phyloP scores from a whole-genome alignment of 2,888 invertebrate species.

The Melanophora roralis region DNA sequence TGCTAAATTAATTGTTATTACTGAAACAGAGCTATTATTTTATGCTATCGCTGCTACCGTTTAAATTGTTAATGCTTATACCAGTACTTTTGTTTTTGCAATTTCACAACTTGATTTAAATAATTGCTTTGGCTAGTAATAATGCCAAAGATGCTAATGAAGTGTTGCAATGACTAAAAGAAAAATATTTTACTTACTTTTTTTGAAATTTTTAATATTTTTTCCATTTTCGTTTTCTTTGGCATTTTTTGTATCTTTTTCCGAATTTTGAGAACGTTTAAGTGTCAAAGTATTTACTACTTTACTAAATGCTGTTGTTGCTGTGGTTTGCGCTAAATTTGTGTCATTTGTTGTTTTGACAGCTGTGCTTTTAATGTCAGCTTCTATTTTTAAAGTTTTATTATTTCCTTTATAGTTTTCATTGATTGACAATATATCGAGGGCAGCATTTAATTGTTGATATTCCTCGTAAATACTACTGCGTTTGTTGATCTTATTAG shows the following conservation, averaged over 20 bases:
- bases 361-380: background rate
- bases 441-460: slow-evolving; percentile 69
- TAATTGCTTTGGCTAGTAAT: slow-evolving; percentile 36
- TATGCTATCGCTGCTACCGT: slow-evolving; percentile 7
- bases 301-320: slow-evolving; percentile 46
- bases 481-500: slow-evolving; percentile 69
- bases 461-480: slow-evolving; percentile 73
- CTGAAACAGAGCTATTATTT: slow-evolving; percentile 13
- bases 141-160: slow-evolving; percentile 37
- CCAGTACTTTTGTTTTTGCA: background rate
- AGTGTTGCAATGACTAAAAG: slow-evolving; percentile 36
- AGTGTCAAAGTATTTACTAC: slow-evolving; percentile 48
- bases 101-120: slow-evolving; percentile 1
- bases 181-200: slow-evolving; percentile 42
- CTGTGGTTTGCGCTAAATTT: slow-evolving; percentile 10
- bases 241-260: slow-evolving; percentile 20
- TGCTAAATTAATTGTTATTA: slow-evolving; percentile 49
- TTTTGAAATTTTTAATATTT: slow-evolving; percentile 23
- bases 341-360: background rate
- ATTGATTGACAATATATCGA: slow-evolving; percentile 64
- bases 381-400: background rate
- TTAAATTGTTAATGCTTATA: background rate
- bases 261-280: slow-evolving; percentile 43
- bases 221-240: slow-evolving; percentile 24
- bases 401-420: slow-evolving; percentile 55